Base-by-base conservation (phyloP, 30 jellyfish, hydroid and myxozoan genomes). In the Hydractinia echinata region DNA sequence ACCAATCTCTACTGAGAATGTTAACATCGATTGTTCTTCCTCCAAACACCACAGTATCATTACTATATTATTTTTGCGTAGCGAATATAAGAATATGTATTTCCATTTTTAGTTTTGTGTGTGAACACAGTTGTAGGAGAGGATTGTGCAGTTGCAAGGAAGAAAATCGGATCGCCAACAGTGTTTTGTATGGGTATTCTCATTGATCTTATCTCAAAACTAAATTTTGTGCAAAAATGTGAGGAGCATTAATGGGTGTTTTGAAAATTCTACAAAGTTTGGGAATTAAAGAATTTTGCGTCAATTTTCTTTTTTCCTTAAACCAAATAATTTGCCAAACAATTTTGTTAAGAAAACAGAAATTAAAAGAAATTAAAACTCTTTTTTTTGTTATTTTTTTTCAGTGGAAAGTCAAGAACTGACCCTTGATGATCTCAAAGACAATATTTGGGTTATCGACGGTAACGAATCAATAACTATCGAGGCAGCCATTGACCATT, bases 71-170 rank as follows among this genome's bases (percentile, higher is more conserved):
- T 58, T 58, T 58, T 16, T 16, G 19, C 3, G 18, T 0, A 11
- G 15, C 15, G 18, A 58, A n/a, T n/a, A n/a, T n/a, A n/a, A n/a
- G 15, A 58, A 56, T 58, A 44, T 56, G 44, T 53, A 14, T n/a
- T 71, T 79, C 69, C 19, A 4, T 51, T 55, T 62, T 9, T 53
- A 91, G 98, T 92, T 76, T 91, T 94, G 6, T 88, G 96, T 78
- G 87, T 79, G 6, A 90, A 94, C 55, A 94, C 99, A 7, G 81
- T 94, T 4, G 99, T n/a, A 94, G 66, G 97, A 94, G 51, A 83
- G 89, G 60, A 88, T 94, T 18, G 94, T 89, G 4, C 85, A 78
- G 74, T 85, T 94, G 76, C 96, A 94, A 61, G 89, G 85, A 94
- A 94, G 84, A n/a, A 81, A 81, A 66, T 56, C 80, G n/a, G 4